These are phyloP conservation scores for Scaptomyza hsui DNA, from an alignment of 1,140 invertebrate species.

Conservation along the genomic window DNA sequence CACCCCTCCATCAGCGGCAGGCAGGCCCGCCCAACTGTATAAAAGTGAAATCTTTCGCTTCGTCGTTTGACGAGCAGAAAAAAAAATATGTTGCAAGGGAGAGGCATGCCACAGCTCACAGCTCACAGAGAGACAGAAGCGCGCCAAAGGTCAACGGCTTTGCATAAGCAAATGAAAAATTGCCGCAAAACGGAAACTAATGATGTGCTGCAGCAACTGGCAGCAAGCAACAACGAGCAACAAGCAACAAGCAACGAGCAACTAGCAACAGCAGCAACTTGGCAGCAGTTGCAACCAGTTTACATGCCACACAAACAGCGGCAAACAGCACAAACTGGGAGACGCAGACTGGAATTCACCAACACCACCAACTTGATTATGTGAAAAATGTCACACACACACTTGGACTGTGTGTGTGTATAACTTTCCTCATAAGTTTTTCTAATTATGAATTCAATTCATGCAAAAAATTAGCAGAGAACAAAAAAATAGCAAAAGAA, in stretches of 20 bases:
- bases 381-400: constrained; percentile 79
- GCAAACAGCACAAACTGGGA: constrained; percentile 14
- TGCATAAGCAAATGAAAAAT: constrained; percentile 81
- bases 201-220: constrained; percentile 73
- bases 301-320: constrained; percentile 50
- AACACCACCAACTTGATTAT: constrained; percentile 55
- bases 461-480: constrained; percentile 73
- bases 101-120: constrained; percentile 12
- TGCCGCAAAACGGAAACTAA: constrained; percentile 83
- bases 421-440: constrained; percentile 35
- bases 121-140: constrained; percentile 18
- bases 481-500: too few relatives aligned
- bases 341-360: constrained; percentile 59
- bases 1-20: too few relatives aligned
- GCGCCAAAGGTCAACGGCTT: constrained; percentile 70
- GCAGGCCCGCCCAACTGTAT: constrained; percentile 5
- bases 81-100: not conserved
- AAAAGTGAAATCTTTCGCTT: constrained; percentile 70
- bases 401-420: too few relatives aligned
- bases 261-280: constrained; percentile 7
- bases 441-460: constrained; percentile 77
- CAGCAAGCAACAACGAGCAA: constrained; percentile 25
- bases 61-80: not conserved
- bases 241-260: constrained; percentile 11
- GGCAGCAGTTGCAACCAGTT: constrained; percentile 39